phyloP scores from a whole-genome alignment of 2,797 vertebrate species.

The Myotis myotis region DNA sequence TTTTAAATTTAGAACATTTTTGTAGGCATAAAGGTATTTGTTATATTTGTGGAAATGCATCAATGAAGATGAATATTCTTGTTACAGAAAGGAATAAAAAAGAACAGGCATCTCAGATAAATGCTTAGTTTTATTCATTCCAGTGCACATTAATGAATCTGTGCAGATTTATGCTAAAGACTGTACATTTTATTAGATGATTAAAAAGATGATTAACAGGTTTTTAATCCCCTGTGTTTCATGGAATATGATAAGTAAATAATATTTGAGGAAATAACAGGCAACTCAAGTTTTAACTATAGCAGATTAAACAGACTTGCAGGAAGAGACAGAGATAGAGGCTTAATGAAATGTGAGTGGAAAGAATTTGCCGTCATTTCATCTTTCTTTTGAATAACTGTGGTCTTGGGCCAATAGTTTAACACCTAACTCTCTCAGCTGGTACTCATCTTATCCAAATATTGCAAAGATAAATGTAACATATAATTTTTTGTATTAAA shows the following conservation, averaged over 20 bases:
- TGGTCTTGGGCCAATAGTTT: neutral
- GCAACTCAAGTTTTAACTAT: neutral
- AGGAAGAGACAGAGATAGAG: neutral
- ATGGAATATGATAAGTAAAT: constrained; percentile 12
- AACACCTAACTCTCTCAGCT: neutral
- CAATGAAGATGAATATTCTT: constrained; percentile 41
- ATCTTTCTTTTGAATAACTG: constrained; percentile 29
- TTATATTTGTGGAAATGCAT: constrained; percentile 24
- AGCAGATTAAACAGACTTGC: neutral
- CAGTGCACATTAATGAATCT: neutral
- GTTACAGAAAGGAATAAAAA: neutral
- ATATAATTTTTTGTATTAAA: neutral
- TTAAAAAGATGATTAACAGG: constrained; percentile 5
- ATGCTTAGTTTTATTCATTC: constrained; percentile 33
- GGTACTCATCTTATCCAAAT: neutral
- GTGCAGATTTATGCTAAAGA: constrained; percentile 23
- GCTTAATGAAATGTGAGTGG: neutral
- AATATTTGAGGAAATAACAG: neutral
- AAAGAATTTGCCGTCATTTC: neutral
- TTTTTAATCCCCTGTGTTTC: constrained; percentile 22
- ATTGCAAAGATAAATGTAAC: constrained; percentile 7
- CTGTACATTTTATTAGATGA: constrained; percentile 29
- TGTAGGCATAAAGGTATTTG: neutral
- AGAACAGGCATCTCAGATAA: constrained; percentile 5
- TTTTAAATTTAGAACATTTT: constrained; percentile 21